Percentiles rank a stretch among this genome's conserved stretches.
Conservation (phyloP, 2,888 invertebrate species). For the Tuta absoluta region DNA sequence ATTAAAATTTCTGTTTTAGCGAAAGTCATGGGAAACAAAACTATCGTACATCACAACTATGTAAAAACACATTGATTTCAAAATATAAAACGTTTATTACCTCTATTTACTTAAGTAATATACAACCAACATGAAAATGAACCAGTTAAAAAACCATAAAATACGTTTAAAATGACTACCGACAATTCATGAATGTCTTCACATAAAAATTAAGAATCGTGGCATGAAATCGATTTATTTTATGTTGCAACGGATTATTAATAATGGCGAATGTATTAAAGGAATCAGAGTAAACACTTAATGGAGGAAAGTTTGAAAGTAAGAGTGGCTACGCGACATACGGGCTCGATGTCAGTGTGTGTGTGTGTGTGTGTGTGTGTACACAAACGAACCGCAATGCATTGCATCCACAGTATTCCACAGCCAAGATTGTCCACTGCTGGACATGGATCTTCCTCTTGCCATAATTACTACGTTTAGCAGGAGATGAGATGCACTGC, state of each 20-base stretch:
- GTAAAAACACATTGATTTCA: neutral
- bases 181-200: slow-evolving; percentile 3
- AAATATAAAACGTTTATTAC: neutral
- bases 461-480: too few species aligned
- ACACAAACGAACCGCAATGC: too few species aligned
- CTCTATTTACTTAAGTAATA: neutral
- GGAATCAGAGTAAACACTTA: slow-evolving; percentile 15
- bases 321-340: neutral
- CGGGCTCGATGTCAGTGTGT: too few species aligned
- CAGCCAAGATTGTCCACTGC: too few species aligned
- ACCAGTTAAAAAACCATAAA: slow-evolving; percentile 2
- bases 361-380: too few species aligned
- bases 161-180: neutral
- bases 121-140: neutral
- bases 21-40: neutral
- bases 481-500: too few species aligned
- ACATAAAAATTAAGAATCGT: slow-evolving; percentile 17
- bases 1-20: neutral
- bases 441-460: too few species aligned
- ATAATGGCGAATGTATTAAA: neutral
- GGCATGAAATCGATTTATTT: slow-evolving; percentile 17
- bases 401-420: too few species aligned
- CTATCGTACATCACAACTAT: neutral
- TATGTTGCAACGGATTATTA: slow-evolving; percentile 13
- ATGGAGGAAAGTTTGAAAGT: slow-evolving; percentile 3